Conservation (phyloP, 2,888 invertebrate genomes). For the Drosophila percnosoma region DNA sequence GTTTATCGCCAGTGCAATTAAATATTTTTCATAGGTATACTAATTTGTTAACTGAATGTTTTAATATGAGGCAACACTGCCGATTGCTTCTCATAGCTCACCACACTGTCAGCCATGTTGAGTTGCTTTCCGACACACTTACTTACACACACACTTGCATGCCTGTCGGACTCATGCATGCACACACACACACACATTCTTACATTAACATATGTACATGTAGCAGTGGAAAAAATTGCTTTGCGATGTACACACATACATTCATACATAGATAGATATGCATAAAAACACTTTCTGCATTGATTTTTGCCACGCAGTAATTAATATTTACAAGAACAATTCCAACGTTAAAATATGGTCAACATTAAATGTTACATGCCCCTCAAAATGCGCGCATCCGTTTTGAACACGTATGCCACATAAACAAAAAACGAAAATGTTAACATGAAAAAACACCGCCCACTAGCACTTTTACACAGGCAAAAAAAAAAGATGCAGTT, state of each 20-base stretch:
- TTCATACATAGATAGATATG: constrained; percentile 22
- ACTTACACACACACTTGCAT: constrained; percentile 48
- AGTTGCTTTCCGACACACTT: constrained; percentile 75
- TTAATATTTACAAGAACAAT: constrained; percentile 26
- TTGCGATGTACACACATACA: constrained; percentile 24
- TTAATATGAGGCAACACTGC: constrained; percentile 36
- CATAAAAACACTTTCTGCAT: constrained; percentile 55
- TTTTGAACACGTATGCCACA: constrained; percentile 65
- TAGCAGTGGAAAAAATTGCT: constrained; percentile 36
- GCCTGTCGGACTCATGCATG: constrained; percentile 24
- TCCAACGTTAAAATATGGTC: constrained; percentile 5
- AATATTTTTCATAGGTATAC: neutral
- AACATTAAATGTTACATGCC: neutral
- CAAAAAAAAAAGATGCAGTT: constrained; percentile 17
- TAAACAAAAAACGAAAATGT: constrained; percentile 59
- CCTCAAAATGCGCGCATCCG: constrained; percentile 33
- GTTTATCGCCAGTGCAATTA: neutral
- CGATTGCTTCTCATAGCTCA: constrained; percentile 49
- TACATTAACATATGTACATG: constrained; percentile 37
- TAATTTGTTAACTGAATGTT: constrained; percentile 1
- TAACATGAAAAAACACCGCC: constrained; percentile 62
- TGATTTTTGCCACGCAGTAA: constrained; percentile 64
- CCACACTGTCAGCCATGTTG: constrained; percentile 76
- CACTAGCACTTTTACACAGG: constrained; percentile 40
- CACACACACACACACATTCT: constrained; percentile 22